Percentiles rank a stretch among this genome's conserved stretches.
These are phyloP conservation scores for Lophochroa leadbeateri DNA, from an alignment of 2,113 vertebrate genomes.

Conservation along the genomic window DNA sequence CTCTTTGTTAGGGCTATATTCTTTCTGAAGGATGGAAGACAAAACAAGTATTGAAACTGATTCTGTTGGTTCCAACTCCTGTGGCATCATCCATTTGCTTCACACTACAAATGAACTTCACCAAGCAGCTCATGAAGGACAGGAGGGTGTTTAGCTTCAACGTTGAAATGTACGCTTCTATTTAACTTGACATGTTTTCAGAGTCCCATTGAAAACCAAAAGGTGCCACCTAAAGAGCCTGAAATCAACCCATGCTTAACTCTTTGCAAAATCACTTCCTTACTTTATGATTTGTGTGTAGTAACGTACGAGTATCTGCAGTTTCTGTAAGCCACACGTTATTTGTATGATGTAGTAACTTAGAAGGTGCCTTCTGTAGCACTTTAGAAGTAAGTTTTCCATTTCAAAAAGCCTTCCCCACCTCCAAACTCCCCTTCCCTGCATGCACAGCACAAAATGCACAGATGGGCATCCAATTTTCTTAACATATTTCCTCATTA, in stretches of 20 bases:
- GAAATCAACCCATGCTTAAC: background rate
- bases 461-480: background rate
- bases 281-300: background rate
- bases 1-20: background rate
- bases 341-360: background rate
- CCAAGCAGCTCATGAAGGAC: background rate
- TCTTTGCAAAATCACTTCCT: background rate
- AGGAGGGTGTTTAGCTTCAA: background rate
- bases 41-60: background rate
- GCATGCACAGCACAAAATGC: background rate
- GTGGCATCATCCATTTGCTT: background rate
- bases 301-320: accelerated
- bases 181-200: background rate
- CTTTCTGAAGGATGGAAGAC: background rate
- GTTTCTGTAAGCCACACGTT: accelerated
- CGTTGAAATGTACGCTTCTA: background rate
- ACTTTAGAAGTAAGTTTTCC: background rate
- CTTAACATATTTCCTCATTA: background rate
- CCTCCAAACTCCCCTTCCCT: background rate
- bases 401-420: background rate
- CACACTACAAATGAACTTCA: background rate
- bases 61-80: background rate
- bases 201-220: background rate
- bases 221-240: background rate
- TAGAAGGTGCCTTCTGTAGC: accelerated